A percentile compares a stretch with the other conserved stretches of the same genome.
phyloP scores from a whole-genome alignment of 2,113 vertebrate species.

The Delphinus delphis region DNA sequence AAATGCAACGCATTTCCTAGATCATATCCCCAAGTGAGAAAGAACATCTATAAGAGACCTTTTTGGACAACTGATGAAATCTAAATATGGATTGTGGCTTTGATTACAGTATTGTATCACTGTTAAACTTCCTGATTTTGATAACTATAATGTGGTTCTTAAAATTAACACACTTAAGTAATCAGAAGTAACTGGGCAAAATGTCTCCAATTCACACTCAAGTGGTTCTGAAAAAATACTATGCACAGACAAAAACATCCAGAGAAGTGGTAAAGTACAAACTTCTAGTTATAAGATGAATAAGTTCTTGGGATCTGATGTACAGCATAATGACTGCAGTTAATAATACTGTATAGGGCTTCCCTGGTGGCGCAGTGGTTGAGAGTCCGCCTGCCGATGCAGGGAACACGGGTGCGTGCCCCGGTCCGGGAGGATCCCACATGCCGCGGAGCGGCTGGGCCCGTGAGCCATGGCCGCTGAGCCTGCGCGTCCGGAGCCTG shows the following conservation, averaged over 20 bases:
- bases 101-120: neutral
- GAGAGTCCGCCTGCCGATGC: too few species aligned
- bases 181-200: slow-evolving; percentile 32
- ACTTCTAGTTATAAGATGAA: neutral
- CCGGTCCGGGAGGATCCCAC: too few species aligned
- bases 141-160: neutral
- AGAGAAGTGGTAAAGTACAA: neutral
- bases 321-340: neutral
- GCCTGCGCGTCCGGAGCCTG: too few species aligned
- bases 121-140: slow-evolving; percentile 35
- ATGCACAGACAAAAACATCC: neutral
- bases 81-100: neutral
- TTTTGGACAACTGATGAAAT: slow-evolving; percentile 18
- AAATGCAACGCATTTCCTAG: neutral
- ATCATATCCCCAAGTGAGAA: neutral
- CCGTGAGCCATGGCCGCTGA: too few species aligned
- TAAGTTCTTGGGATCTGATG: neutral
- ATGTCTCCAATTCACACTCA: neutral
- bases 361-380: too few species aligned
- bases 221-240: neutral
- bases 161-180: neutral
- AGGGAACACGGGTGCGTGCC: too few species aligned
- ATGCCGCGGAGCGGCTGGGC: too few species aligned
- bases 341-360: neutral
- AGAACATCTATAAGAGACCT: neutral